Evolutionary conservation across 2,113 vertebrate species (phyloP).

Genomic region (Carassius carassius): DNA sequence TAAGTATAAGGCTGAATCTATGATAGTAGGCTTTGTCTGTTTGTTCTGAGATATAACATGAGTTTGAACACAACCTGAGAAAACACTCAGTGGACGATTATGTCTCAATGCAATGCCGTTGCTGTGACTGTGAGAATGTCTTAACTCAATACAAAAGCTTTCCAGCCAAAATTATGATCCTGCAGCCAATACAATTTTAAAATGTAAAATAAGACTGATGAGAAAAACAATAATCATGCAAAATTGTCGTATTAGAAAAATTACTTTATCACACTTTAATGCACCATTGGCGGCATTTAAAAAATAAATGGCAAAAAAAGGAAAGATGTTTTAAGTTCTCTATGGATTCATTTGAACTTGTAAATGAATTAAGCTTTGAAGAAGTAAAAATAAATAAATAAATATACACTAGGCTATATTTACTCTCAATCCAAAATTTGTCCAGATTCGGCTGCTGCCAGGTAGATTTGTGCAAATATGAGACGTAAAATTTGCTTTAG

Average conservation of each 20-base stretch:
- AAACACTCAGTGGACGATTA: conserved; percentile 16
- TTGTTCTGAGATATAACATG: conserved; percentile 20
- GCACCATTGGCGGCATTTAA: neutral
- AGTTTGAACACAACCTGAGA: conserved; percentile 28
- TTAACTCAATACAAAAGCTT: conserved; percentile 28
- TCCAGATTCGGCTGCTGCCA: neutral
- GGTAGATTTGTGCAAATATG: neutral
- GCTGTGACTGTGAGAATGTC: conserved; percentile 19
- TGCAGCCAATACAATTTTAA: conserved; percentile 20
- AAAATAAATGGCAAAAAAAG: neutral
- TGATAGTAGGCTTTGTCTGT: conserved; percentile 24
- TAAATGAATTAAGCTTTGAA: neutral
- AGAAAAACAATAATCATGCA: neutral
- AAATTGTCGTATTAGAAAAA: neutral
- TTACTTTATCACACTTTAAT: neutral
- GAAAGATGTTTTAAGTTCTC: neutral
- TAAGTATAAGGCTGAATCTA: neutral
- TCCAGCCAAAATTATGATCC: conserved; percentile 18
- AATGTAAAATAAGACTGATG: conserved; percentile 20
- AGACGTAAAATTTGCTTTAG: neutral
- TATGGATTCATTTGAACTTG: neutral
- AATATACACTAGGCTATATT: neutral
- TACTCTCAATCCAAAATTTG: neutral
- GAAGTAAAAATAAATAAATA: neutral
- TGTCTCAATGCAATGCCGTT: conserved; percentile 6